phyloP scores from a whole-genome alignment of 1,140 invertebrate genomes.

The Drosophila busckii region DNA sequence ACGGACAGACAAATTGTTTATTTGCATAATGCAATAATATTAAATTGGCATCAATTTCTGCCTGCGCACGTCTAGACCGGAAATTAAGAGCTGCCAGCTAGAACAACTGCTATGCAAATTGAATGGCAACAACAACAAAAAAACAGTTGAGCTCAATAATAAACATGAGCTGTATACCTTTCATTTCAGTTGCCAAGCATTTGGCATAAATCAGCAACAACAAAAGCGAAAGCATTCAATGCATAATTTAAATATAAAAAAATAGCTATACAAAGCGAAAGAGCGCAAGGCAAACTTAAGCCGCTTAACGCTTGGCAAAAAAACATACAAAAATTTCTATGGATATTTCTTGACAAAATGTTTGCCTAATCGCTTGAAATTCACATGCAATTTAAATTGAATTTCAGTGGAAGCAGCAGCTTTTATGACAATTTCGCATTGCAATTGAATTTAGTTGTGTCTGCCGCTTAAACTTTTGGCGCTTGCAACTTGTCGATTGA shows the following conservation, averaged over 20 bases:
- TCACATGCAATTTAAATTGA: conserved; percentile 57
- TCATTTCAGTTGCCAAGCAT: conserved; percentile 11
- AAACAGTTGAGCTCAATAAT: too few species aligned
- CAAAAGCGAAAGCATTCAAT: neutral
- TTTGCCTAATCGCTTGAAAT: conserved; percentile 54
- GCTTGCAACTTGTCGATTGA: conserved; percentile 23
- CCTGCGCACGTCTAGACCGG: conserved; percentile 33
- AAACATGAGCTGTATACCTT: conserved; percentile 1
- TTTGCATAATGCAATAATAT: conserved; percentile 2
- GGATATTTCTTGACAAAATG: neutral
- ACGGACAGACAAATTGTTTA: conserved; percentile 1
- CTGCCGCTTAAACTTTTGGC: conserved; percentile 16
- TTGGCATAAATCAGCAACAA: conserved; percentile 36
- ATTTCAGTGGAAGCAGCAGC: conserved; percentile 24
- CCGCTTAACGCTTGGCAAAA: conserved; percentile 9
- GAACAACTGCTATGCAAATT: neutral
- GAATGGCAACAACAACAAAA: too few species aligned
- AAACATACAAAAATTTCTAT: conserved; percentile 8
- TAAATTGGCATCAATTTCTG: conserved; percentile 4
- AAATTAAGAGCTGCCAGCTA: conserved; percentile 9
- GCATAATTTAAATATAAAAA: conserved; percentile 17
- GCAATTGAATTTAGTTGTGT: conserved; percentile 6
- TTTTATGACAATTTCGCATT: conserved; percentile 25
- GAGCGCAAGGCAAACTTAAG: neutral
- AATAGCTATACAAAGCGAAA: neutral